Conservation (phyloP, 2,113 vertebrate species). For the Anas platyrhynchos region DNA sequence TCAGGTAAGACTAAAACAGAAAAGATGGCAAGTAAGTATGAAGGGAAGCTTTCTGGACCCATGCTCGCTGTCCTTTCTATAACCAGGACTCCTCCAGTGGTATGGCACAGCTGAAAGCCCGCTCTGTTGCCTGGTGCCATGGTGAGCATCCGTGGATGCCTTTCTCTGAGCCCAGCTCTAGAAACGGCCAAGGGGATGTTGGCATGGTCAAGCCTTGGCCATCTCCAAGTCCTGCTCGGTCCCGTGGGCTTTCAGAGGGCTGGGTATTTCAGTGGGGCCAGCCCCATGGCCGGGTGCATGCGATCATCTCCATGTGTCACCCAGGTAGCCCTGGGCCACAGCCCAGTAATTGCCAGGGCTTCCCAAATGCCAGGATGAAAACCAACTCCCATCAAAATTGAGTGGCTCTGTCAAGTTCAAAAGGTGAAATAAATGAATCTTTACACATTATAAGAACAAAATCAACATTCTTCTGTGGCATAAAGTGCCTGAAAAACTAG, state of each 20-base stretch:
- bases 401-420: slow-evolving; percentile 79
- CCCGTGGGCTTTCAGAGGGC: neutral
- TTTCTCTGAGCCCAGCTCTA: neutral
- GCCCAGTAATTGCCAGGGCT: slow-evolving; percentile 72
- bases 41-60: neutral
- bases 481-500: slow-evolving; percentile 78
- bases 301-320: slow-evolving; percentile 48
- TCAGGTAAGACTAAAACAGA: neutral
- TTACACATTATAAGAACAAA: slow-evolving; percentile 81
- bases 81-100: neutral
- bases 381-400: slow-evolving; percentile 63
- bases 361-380: slow-evolving; percentile 65
- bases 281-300: neutral
- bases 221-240: neutral
- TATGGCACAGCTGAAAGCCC: neutral
- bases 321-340: slow-evolving; percentile 69
- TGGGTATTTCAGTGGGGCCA: neutral
- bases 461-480: slow-evolving; percentile 82
- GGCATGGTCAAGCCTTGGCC: neutral
- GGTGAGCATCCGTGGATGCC: neutral
- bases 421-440: slow-evolving; percentile 86
- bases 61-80: neutral
- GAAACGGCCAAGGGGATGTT: neutral
- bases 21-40: neutral
- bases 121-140: fast-evolving